A percentile compares a stretch with the other conserved stretches of the same genome.
These are phyloP conservation scores for Strix aluco DNA, from an alignment of 2,113 vertebrate genomes.

Conservation along the genomic window DNA sequence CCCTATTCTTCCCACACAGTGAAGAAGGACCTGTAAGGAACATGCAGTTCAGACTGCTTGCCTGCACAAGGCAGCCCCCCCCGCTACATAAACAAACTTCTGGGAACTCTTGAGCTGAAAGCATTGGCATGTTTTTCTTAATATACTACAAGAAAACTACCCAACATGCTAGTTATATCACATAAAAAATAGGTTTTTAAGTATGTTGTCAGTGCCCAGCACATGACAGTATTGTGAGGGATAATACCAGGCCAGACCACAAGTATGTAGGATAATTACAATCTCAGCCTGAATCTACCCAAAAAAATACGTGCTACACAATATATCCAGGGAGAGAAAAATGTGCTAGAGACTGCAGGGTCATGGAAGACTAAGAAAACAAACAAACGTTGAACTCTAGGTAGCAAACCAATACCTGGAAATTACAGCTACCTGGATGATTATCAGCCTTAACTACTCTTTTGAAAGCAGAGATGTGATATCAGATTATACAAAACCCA, in stretches of 20 bases:
- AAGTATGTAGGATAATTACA: conserved; percentile 28
- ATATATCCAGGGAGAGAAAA: background rate
- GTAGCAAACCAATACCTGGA: background rate
- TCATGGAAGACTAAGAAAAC: background rate
- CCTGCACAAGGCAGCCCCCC: background rate
- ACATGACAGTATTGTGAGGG: conserved; percentile 28
- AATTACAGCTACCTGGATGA: background rate
- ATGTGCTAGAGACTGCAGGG: conserved; percentile 1
- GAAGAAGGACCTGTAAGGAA: background rate
- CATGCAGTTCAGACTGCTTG: background rate
- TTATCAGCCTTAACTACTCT: background rate
- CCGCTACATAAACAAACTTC: background rate
- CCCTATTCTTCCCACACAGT: background rate
- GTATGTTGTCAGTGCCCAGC: background rate
- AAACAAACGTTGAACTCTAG: conserved; percentile 7
- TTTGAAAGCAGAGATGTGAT: background rate
- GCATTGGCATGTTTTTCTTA: background rate
- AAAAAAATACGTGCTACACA: conserved; percentile 15
- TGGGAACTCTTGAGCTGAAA: background rate
- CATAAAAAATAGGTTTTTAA: conserved; percentile 23
- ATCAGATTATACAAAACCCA: background rate
- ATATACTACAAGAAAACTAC: background rate
- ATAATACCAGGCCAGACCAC: conserved; percentile 42
- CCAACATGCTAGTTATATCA: background rate
- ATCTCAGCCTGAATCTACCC: background rate